A percentile compares a stretch with the other conserved stretches of the same genome.
Evolutionary conservation across 2,797 vertebrate species (phyloP).

Genomic region (Pantherophis alleghaniensis): DNA sequence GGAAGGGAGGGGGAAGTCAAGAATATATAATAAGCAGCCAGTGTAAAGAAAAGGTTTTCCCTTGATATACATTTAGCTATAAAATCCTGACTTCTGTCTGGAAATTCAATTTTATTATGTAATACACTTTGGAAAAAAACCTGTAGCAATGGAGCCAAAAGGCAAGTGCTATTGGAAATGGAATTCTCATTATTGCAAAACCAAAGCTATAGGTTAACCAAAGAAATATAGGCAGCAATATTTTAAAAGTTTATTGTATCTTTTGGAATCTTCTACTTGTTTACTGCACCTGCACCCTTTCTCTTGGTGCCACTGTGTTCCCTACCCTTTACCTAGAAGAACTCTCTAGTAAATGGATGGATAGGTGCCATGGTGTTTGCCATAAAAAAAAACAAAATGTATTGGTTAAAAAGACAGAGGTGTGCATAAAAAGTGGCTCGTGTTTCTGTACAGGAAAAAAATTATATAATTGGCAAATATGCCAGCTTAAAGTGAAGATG

Average conservation of each 20-base stretch:
- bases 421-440: neutral
- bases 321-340: neutral
- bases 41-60: constrained; percentile 46
- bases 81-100: constrained; percentile 63
- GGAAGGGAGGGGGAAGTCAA: constrained; percentile 48
- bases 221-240: constrained; percentile 39
- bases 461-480: neutral
- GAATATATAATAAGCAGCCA: constrained; percentile 54
- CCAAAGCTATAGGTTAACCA: constrained; percentile 44
- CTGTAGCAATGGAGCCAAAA: constrained; percentile 53
- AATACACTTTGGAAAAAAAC: constrained; percentile 60
- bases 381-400: neutral
- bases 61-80: constrained; percentile 48
- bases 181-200: constrained; percentile 68
- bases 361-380: neutral
- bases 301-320: neutral
- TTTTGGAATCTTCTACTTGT: neutral
- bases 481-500: neutral
- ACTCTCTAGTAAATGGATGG: neutral
- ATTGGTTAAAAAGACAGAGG: neutral
- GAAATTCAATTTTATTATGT: constrained; percentile 68
- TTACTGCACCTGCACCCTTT: neutral
- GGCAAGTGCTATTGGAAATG: constrained; percentile 59
- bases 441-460: neutral
- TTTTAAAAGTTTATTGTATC: constrained; percentile 34